Base-by-base conservation (phyloP, 2,797 vertebrate species). In the Myiotriccus ornatus region DNA sequence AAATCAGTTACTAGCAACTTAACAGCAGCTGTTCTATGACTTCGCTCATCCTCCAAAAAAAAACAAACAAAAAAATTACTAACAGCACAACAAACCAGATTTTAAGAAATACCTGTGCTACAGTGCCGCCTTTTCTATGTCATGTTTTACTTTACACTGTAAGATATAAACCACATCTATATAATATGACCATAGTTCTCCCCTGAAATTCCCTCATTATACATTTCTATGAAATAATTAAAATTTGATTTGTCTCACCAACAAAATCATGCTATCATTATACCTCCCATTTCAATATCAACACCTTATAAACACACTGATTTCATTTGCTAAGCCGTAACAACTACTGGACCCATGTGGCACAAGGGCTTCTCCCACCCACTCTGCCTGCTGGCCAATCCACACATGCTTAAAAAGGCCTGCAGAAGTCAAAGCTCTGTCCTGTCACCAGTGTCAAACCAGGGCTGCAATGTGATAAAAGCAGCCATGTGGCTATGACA, bases 311-410 rank as follows among this genome's bases (percentile, higher is more conserved):
- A 91, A n/a, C 62, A 17, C 3, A 9, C 10, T 43, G 39, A 12
- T 84, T 81, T 81, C 1, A 39, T 47, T 57, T 43, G 24, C 49
- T 78, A 65, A 84, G 2, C 39, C 21, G 6, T 7, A 44, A 37
- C 13, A 59, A 63, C 21, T 21, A 6, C 25, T 28, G 25, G 3
- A 47, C 12, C 47, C 2, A 0, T 10, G 22, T 7, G 9, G 24
- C 53, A 83, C 43, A 53, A 47, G 14, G 43, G 35, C 52, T 79
- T 49, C 49, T 77, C 60, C 50, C 65, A 87, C 22, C 8, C 22
- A 19, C 19, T 55, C n/a, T 3, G 3, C 2, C 4, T 18, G 28
- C 28, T 41, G 30, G 52, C 20, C 60, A 41, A 39, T 8, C 19
- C 56, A 41, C 3, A 4, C 0, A 2, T 77, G 24, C 32, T 89